Conservation (phyloP, 2,888 invertebrate species). For the Strigamia maritima region DNA sequence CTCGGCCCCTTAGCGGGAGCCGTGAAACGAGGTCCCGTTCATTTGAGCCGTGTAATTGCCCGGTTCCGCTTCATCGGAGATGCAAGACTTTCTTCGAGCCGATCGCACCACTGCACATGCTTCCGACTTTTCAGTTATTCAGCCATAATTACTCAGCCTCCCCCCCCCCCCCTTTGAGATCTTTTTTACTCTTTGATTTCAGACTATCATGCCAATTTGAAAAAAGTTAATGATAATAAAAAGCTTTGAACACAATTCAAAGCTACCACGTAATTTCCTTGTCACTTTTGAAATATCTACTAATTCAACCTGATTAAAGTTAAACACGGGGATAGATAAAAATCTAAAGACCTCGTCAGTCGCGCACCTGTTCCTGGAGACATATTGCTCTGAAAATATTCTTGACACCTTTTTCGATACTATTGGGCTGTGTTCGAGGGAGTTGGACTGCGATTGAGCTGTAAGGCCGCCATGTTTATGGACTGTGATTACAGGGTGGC, state of each 20-base stretch:
- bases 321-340: neutral
- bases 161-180: neutral
- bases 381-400: neutral
- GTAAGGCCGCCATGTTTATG: slow-evolving; percentile 38
- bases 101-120: neutral
- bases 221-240: neutral
- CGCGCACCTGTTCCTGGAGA: neutral
- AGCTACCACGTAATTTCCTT: neutral
- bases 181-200: neutral
- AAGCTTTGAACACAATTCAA: neutral
- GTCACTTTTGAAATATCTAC: neutral
- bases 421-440: neutral
- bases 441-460: slow-evolving; percentile 34
- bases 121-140: neutral
- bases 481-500: slow-evolving; percentile 37
- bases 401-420: neutral
- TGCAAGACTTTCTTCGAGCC: neutral
- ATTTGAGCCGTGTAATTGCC: slow-evolving; percentile 4
- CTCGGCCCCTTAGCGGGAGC: neutral
- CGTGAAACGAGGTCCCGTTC: neutral
- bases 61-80: neutral
- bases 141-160: neutral
- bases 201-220: neutral
- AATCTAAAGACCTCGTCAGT: neutral
- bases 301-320: neutral